Evolutionary conservation across 2,113 vertebrate species (phyloP), one percentile per base, ranked within the genome.

Genomic region (Calcarius ornatus): DNA sequence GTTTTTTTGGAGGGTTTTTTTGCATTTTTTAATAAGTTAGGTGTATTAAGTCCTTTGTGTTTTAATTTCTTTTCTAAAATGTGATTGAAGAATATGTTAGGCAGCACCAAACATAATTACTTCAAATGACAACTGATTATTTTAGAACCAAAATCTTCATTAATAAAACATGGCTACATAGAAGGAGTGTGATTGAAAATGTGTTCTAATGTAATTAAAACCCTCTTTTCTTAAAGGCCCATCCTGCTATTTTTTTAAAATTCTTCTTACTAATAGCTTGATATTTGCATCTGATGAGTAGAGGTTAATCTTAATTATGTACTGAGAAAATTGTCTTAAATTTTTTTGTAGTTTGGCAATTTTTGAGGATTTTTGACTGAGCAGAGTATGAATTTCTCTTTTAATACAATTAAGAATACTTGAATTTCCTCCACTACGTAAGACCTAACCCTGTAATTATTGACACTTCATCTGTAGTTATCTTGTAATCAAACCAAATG

Each of bases 61-160:
- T 90, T 17, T 64, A 76, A 53, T 95, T 92, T 77, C 0, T 73
- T 92, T 86, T 66, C 25, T n/a, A 28, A 81, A 91, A 75, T 2
- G 1, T 38, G 18, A 54, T 40, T 83, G 54, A 77, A 61, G 30
- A 87, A 40, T 71, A 53, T 15, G 6, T 72, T 92, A 28, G 33
- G 30, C 53, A 66, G 90, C 35, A 73, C 53, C 42, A 76, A 90
- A 82, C 14, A 28, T 63, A 87, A 64, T 79, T 4, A 66, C 14
- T 91, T 81, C 24, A 83, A 59, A 71, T 81, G 33, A 86, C 54
- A 95, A 50, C 5, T 78, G 57, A n/a, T 86, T 80, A 45, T 86
- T 70, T 92, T 92, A 61, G 30, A 86, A 53, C 10, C 4, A 59
- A 92, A 73, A 2, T 65, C 18, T 70, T 92, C 0, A 3, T 59